Base-by-base conservation (phyloP, 2,113 vertebrate genomes). In the Pelobates fuscus region DNA sequence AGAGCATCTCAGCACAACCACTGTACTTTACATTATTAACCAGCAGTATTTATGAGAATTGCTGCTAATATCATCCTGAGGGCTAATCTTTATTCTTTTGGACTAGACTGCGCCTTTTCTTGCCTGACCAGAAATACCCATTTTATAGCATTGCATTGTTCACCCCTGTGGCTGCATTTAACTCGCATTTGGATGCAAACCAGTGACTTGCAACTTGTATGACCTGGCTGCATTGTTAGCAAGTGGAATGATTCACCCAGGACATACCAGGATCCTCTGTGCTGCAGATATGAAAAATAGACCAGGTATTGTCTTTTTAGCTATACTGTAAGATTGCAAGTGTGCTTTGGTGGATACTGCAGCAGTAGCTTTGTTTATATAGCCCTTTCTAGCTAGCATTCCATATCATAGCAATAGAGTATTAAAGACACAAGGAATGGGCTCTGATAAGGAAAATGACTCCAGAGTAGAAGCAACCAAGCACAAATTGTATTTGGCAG, bases 31-130 rank as follows among this genome's bases (percentile, higher is more conserved):
- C 87, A 78, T 84, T 83, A 78, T 65, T 81, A 80, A 78, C 71
- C 86, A 86, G 85, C 86, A 82, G 86, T 83, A 83, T 90, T 88
- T 84, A 49, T 83, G 79, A 85, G 77, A 86, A 80, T 78, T 79
- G 82, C 84, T 86, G 88, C 83, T 86, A 84, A 87, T 84, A 82
- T 79, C 75, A 83, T 81, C 78, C 80, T 86, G 83, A 82, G 78
- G 72, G 68, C 79, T 81, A 75, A 82, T 26, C 46, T 55, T 46
- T 46, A 76, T 81, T 26, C 46, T 55, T 46, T 46, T 73, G 79
- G 81, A 78, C 87, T 83, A 82, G 82, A 80, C 82, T 87, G 84
- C 80, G 79, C 70, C 78, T 80, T 81, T 79, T 43, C 23, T 65
- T 15, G 60, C 65, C 44, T 49, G 15, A 52, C 76, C 73, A 80